phyloP scores from a whole-genome alignment of 2,888 invertebrate genomes.

The Tricholauxania praeusta region DNA sequence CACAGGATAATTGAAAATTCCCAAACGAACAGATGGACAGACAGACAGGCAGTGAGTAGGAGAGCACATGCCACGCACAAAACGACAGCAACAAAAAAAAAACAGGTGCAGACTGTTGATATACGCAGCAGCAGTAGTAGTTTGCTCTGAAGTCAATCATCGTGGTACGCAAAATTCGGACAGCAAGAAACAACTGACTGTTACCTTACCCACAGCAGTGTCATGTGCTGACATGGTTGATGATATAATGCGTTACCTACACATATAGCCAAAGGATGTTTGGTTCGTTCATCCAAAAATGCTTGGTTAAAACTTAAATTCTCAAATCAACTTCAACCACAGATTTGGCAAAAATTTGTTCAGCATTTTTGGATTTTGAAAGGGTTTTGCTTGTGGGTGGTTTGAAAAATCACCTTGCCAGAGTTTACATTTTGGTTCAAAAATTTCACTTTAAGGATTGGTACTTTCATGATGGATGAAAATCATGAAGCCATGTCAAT shows the following conservation, averaged over 20 bases:
- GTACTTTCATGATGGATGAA: too few species aligned
- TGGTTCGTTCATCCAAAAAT: not conserved
- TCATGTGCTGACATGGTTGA: not conserved
- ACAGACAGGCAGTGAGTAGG: not conserved
- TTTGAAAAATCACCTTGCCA: not conserved
- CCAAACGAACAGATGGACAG: conserved; percentile 6
- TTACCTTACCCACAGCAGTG: not conserved
- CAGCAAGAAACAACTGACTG: not conserved
- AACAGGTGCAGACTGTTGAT: conserved; percentile 7
- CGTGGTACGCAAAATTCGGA: not conserved
- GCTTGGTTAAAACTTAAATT: not conserved
- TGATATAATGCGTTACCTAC: too few species aligned
- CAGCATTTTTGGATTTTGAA: not conserved
- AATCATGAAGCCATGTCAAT: too few species aligned
- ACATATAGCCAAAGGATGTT: not conserved
- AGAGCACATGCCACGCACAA: not conserved
- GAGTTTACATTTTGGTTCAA: not conserved
- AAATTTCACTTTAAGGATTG: not conserved
- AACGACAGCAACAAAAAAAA: too few species aligned
- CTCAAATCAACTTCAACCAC: conserved; percentile 7
- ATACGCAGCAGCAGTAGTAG: not conserved
- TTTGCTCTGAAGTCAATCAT: not conserved
- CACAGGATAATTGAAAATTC: not conserved
- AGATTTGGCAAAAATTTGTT: conserved; percentile 9
- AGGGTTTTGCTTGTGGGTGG: not conserved